Evolutionary conservation across 1,140 invertebrate genomes (phyloP), one percentile per base, ranked within the genome.

Genomic region (Drosophila sulfurigaster): DNA sequence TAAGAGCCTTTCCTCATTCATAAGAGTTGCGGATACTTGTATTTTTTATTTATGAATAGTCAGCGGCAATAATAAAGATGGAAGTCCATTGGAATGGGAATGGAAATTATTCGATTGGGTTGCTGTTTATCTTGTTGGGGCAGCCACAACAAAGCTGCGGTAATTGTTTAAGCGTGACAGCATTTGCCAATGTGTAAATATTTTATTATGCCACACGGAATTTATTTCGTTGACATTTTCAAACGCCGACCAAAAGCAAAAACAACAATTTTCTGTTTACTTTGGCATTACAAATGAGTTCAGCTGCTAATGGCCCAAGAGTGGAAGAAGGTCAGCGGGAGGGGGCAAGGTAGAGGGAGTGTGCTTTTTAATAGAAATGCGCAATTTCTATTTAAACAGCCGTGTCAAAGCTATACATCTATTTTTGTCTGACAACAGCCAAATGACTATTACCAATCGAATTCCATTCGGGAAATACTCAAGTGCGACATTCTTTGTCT

Each of bases 361-460:
- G 35, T 2, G 11, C 7, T 38, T 32, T 32, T 45, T 16, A 13
- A 43, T 43, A 45, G 11, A 63, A 86, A 79, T 87, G 82, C 82
- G 82, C 82, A 86, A 86, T 79, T 87, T 81, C 77, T 88, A 78
- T 88, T 88, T 88, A 75, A 83, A 83, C 83, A 88, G 85, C 81
- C 82, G 81, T 58, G 20, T 72, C 56, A n/a, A 6, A 20, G 56
- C 38, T 56, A 54, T 72, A 41, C 59, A 41, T 72, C 59, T 86
- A 79, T 86, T 78, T 83, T 76, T 79, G 81, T 35, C 3, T 8
- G 15, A 5, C 46, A 30, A 20, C 28, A 20, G 41, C 7, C 13
- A 25, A 35, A 30, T 64, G 54, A 69, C 28, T 15, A 15, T 45
- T 49, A 38, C 30, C 15, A 58, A 49, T 67, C 38, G 46, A 56